Percentiles rank a stretch among this genome's conserved stretches.
These are phyloP conservation scores for Drosophila rubida DNA, from an alignment of 2,888 invertebrate genomes.

Conservation along the genomic window DNA sequence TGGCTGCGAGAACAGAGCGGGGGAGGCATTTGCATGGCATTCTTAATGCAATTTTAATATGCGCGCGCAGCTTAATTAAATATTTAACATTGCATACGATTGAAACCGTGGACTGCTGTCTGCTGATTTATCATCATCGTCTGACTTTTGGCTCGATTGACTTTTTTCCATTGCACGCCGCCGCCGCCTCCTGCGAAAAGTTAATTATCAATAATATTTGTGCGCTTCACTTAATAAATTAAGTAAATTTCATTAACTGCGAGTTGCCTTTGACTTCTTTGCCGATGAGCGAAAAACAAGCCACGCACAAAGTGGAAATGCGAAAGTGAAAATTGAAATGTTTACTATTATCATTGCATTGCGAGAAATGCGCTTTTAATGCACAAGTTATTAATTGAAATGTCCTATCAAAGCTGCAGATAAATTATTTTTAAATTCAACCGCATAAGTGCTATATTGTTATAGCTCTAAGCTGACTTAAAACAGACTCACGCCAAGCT, in stretches of 20 bases:
- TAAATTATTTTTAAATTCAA: background rate
- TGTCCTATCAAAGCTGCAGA: background rate
- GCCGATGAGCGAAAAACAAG: background rate
- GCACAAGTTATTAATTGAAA: background rate
- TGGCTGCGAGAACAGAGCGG: background rate
- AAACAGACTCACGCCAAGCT: background rate
- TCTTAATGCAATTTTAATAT: conserved; percentile 77
- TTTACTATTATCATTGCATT: conserved; percentile 10
- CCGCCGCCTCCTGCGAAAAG: conserved; percentile 31
- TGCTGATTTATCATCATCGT: background rate
- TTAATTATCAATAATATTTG: conserved; percentile 62
- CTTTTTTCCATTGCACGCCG: conserved; percentile 26
- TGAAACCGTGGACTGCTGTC: conserved; percentile 15
- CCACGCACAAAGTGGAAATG: background rate
- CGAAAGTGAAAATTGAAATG: background rate
- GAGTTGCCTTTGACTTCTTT: conserved; percentile 23
- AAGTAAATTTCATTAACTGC: conserved; percentile 38
- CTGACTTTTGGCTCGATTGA: conserved; percentile 16
- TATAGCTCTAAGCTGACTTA: too few species aligned
- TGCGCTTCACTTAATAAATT: conserved; percentile 52
- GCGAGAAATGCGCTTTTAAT: background rate
- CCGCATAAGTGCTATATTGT: background rate
- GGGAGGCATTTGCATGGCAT: conserved; percentile 42
- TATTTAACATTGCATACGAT: conserved; percentile 59
- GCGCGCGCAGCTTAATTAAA: conserved; percentile 77